phyloP scores from a whole-genome alignment of 2,113 vertebrate genomes.

The Sinocyclocheilus rhinocerous region DNA sequence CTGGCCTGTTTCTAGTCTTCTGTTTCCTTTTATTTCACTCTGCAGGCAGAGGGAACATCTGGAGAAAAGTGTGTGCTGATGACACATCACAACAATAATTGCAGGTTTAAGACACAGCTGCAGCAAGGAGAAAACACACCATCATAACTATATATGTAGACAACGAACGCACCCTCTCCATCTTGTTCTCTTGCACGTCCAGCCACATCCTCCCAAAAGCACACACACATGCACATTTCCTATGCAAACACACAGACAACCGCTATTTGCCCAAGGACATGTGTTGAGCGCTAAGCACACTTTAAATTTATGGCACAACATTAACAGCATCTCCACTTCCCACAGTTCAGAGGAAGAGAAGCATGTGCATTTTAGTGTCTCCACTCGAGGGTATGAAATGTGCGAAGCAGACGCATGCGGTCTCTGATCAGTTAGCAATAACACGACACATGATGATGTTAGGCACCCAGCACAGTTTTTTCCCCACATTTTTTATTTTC shows the following conservation, averaged over 20 bases:
- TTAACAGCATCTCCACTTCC: constrained; percentile 21
- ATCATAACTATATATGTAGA: neutral
- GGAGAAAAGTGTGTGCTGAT: constrained; percentile 60
- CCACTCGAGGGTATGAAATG: constrained; percentile 18
- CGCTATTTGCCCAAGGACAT: constrained; percentile 2
- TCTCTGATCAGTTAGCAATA: constrained; percentile 27
- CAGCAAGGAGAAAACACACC: constrained; percentile 45
- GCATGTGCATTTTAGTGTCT: constrained; percentile 37
- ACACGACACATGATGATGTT: constrained; percentile 4
- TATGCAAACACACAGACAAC: constrained; percentile 23
- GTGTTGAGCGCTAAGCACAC: constrained; percentile 27
- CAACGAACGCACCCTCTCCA: neutral
- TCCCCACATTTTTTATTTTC: neutral
- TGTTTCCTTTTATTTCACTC: constrained; percentile 53
- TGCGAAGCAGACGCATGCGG: neutral
- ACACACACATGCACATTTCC: neutral
- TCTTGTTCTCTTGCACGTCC: neutral
- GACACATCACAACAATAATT: constrained; percentile 72
- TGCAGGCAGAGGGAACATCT: constrained; percentile 66
- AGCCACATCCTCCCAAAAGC: constrained; percentile 9
- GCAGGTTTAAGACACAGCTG: constrained; percentile 70
- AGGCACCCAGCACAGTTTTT: neutral
- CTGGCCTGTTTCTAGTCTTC: constrained; percentile 44
- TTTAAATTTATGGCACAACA: constrained; percentile 30
- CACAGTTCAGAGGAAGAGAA: constrained; percentile 27